Evolutionary conservation across 2,888 invertebrate genomes (phyloP), one percentile per base, ranked within the genome.

Genomic region (Rhodophaea formosa): DNA sequence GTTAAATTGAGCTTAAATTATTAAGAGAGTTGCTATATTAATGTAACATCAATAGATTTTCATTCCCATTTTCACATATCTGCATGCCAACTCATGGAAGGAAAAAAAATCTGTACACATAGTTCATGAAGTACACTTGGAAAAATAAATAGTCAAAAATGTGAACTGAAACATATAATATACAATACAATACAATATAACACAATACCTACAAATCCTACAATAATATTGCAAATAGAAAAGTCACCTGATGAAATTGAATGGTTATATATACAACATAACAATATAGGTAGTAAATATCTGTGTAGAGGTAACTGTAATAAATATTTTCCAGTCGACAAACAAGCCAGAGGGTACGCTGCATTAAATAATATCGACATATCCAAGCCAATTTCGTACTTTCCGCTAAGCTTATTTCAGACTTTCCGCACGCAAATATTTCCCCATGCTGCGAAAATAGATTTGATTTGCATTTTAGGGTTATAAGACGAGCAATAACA

Each of bases 301-400:
- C 47, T 58, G 63, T 66, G 68, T 72, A 74, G 66, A 75, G 72
- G 75, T 74, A 76, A 76, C 69, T 75, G 80, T 82, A 82, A 84
- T 84, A 86, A 82, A 85, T 83, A 82, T 85, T 83, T 85, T 85
- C 81, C 83, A 81, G 78, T 80, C 79, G 77, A 82, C 82, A 85
- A 84, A 84, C 80, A 85, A 79, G 78, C 80, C 82, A 75, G 72
- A 71, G 79, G 77, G 79, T 71, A 72, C 77, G 81, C 75, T 81
- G 86, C 84, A 84, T 88, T 87, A 86, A 86, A 85, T 88, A 85
- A 86, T 85, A 87, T 87, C 84, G 85, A 85, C 85, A 81, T 83
- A 86, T 84, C 82, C 79, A 72, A 83, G 85, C 84, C 88, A 86
- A 86, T 88, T 85, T 82, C 82, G 78, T 80, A 80, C 81, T 84